phyloP scores from a whole-genome alignment of 2,113 vertebrate genomes.

The Pedetes capensis region DNA sequence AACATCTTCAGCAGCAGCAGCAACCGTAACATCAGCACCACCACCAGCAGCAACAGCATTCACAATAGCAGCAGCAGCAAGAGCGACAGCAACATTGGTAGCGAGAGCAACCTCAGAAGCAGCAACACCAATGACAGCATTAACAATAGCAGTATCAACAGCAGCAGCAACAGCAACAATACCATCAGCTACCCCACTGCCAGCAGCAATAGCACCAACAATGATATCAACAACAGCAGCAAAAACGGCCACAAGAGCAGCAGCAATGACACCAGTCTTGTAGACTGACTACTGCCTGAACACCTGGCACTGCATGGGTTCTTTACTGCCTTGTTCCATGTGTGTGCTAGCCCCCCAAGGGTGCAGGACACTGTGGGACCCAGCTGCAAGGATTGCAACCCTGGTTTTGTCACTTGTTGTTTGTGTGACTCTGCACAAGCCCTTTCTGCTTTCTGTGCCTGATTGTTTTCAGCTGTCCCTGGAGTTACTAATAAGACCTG shows the following conservation, averaged over 20 bases:
- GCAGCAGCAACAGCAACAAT: fast-evolving
- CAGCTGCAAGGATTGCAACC: background rate
- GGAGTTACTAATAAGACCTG: background rate
- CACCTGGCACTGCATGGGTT: fast-evolving
- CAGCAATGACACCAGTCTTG: too few relatives aligned
- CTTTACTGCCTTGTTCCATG: fast-evolving
- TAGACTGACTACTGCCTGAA: fast-evolving
- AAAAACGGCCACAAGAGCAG: background rate
- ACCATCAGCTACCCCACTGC: background rate
- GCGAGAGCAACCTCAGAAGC: background rate
- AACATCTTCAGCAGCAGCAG: fast-evolving
- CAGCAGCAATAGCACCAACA: background rate
- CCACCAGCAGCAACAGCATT: fast-evolving
- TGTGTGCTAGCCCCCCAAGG: too few relatives aligned
- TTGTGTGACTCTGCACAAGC: background rate
- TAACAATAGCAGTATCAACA: background rate
- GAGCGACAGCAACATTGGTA: background rate
- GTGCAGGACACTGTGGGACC: background rate
- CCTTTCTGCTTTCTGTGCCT: background rate
- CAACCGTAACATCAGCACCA: fast-evolving
- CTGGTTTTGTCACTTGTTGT: background rate
- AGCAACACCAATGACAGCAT: background rate
- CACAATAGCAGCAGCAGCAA: background rate
- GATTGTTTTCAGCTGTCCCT: background rate
- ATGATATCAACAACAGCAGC: background rate